Evolutionary conservation across 2,888 invertebrate species (phyloP).

Genomic region (Chrysodeixis includens): DNA sequence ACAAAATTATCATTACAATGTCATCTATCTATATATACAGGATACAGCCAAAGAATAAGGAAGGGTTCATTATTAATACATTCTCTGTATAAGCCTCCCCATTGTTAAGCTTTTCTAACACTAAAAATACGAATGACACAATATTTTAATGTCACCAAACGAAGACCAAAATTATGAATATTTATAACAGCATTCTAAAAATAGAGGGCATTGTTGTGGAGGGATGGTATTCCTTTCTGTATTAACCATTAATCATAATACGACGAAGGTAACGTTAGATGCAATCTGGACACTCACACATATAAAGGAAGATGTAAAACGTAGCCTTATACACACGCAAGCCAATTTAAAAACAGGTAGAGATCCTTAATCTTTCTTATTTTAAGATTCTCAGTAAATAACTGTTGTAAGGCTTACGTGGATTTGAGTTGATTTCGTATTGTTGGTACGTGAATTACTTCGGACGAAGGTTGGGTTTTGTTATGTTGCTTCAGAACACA

Average conservation of each 20-base stretch:
- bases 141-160: slow-evolving; percentile 25
- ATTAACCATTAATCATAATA: slow-evolving; percentile 83
- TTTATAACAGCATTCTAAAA: slow-evolving; percentile 57
- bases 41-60: slow-evolving; percentile 5
- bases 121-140: slow-evolving; percentile 9
- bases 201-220: slow-evolving; percentile 78
- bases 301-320: slow-evolving; percentile 54
- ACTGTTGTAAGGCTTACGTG: slow-evolving; percentile 57
- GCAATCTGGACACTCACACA: slow-evolving; percentile 70
- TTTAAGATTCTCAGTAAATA: slow-evolving; percentile 64
- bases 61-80: neutral
- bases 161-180: slow-evolving; percentile 63
- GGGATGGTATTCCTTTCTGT: slow-evolving; percentile 79
- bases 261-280: slow-evolving; percentile 75
- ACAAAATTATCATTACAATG: neutral
- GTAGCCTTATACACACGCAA: slow-evolving; percentile 59
- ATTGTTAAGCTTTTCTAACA: neutral
- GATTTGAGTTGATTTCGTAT: slow-evolving; percentile 41
- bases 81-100: too few species aligned
- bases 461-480: slow-evolving; percentile 21
- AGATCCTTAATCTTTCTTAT: slow-evolving; percentile 63
- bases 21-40: neutral
- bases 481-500: slow-evolving; percentile 11
- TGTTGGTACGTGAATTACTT: slow-evolving; percentile 31
- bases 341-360: slow-evolving; percentile 63